Conservation (phyloP, 1,140 invertebrate species). For the Sesamia nonagrioides region DNA sequence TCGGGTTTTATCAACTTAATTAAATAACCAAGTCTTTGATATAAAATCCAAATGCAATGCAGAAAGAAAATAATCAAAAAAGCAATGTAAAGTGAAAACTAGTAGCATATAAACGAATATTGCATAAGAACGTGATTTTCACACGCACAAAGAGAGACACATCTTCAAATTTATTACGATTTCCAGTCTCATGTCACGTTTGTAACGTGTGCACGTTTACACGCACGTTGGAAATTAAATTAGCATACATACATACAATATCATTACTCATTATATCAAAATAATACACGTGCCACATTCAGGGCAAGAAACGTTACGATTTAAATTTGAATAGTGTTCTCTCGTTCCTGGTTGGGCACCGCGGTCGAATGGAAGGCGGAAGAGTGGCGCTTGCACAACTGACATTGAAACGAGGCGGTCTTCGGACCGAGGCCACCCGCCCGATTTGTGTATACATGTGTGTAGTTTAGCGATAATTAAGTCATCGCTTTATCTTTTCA, state of each 20-base stretch:
- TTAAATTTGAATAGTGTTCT: constrained; percentile 64
- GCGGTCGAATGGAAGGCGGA: constrained; percentile 73
- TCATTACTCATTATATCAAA: constrained; percentile 10
- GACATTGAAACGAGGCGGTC: constrained; percentile 81
- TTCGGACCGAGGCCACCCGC: constrained; percentile 74
- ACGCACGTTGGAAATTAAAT: constrained; percentile 10
- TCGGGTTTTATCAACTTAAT: neutral
- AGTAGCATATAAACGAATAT: constrained; percentile 20
- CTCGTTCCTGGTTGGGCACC: constrained; percentile 72
- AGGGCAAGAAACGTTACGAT: constrained; percentile 65
- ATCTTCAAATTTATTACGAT: constrained; percentile 30
- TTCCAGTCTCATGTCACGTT: constrained; percentile 46
- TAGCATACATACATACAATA: neutral
- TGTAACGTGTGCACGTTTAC: neutral
- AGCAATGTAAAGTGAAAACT: neutral
- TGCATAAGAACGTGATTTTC: constrained; percentile 59
- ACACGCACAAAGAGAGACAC: constrained; percentile 21
- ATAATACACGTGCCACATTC: constrained; percentile 7
- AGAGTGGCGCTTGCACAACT: constrained; percentile 84
- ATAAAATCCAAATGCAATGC: neutral
- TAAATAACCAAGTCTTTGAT: neutral
- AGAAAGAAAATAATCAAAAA: neutral
- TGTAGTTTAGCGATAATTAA: constrained; percentile 61
- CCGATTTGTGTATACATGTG: constrained; percentile 67
- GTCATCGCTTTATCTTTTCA: constrained; percentile 49